A percentile compares a stretch with the other conserved stretches of the same genome.
These are phyloP conservation scores for western clawed frog (Xenopus tropicalis) DNA, from an alignment of 2,113 vertebrate genomes.

Conservation along the genomic window DNA sequence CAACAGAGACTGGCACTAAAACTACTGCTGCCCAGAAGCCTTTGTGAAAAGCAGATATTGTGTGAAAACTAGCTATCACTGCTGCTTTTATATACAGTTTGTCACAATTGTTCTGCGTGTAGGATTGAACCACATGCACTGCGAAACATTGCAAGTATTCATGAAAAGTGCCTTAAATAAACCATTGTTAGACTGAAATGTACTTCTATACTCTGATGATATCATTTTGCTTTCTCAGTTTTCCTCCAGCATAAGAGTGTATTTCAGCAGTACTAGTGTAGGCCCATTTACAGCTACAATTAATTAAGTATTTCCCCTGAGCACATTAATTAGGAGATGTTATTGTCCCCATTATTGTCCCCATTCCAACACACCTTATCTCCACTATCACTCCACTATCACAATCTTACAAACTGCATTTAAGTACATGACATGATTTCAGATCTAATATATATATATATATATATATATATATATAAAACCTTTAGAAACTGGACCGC, in stretches of 20 bases:
- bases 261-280: neutral
- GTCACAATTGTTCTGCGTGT: constrained; percentile 82
- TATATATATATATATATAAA: too few relatives aligned
- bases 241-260: neutral
- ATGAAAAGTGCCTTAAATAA: constrained; percentile 11
- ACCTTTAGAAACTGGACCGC: too few relatives aligned
- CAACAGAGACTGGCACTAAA: constrained; percentile 73
- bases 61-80: constrained; percentile 72
- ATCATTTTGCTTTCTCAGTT: constrained; percentile 21
- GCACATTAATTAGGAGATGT: too few relatives aligned
- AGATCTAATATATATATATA: too few relatives aligned
- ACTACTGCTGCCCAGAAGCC: constrained; percentile 49
- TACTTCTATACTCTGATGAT: constrained; percentile 41
- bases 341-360: too few relatives aligned
- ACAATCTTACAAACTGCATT: too few relatives aligned
- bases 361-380: too few relatives aligned
- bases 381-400: too few relatives aligned
- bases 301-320: too few relatives aligned
- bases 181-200: constrained; percentile 38
- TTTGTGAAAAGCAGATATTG: constrained; percentile 84
- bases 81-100: constrained; percentile 70
- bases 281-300: too few relatives aligned
- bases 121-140: constrained; percentile 59
- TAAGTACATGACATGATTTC: too few relatives aligned
- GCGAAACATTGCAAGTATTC: constrained; percentile 58